Conservation (phyloP, 1,140 invertebrate species). For the Wasmannia auropunctata region DNA sequence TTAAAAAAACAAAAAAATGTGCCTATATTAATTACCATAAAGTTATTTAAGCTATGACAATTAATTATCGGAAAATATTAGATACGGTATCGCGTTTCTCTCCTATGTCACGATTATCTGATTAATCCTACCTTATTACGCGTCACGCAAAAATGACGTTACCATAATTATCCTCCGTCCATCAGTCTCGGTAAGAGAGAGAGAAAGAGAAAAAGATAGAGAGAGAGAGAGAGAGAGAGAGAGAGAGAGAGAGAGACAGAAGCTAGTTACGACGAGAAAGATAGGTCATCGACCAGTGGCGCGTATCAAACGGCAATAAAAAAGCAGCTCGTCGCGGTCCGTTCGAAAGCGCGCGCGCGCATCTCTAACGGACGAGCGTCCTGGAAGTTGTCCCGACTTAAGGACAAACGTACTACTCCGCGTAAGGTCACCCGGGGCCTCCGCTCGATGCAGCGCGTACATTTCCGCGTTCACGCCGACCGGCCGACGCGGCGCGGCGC, state of each 20-base stretch:
- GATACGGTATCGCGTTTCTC: neutral
- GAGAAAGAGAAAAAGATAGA: constrained; percentile 13
- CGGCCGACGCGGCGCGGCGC: constrained; percentile 10
- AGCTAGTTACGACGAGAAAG: constrained; percentile 23
- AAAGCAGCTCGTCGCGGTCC: constrained; percentile 38
- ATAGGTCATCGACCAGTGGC: constrained; percentile 45
- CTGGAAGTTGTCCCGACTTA: constrained; percentile 50
- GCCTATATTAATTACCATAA: neutral
- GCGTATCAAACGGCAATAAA: constrained; percentile 42
- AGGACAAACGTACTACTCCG: constrained; percentile 68
- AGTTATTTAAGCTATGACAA: neutral
- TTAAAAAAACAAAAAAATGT: neutral
- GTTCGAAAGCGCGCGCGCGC: constrained; percentile 54
- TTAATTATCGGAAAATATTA: constrained; percentile 13
- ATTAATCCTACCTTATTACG: constrained; percentile 26
- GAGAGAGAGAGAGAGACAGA: neutral
- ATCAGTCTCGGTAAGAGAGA: neutral
- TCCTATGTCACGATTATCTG: constrained; percentile 8
- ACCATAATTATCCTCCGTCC: constrained; percentile 16
- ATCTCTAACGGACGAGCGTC: constrained; percentile 32
- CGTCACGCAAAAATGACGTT: constrained; percentile 13
- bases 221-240: neutral
- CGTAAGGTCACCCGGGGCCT: constrained; percentile 61
- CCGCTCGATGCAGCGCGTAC: constrained; percentile 45
- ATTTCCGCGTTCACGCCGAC: constrained; percentile 72